These are phyloP conservation scores for Macquaria australasica DNA, from an alignment of 2,113 vertebrate genomes.

Conservation along the genomic window DNA sequence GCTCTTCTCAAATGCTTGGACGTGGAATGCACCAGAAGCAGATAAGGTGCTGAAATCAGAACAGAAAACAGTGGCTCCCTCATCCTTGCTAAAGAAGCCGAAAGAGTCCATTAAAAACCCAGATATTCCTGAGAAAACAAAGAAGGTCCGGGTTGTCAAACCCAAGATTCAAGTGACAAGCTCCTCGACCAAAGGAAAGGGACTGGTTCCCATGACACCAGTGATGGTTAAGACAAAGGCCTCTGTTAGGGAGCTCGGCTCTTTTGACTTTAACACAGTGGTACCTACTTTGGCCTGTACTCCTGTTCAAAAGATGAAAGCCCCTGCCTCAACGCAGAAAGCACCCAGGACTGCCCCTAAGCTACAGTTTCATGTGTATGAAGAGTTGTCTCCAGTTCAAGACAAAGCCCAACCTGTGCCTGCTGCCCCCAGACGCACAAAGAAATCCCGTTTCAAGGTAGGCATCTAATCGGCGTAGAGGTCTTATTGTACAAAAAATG, in stretches of 20 bases:
- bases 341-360: slow-evolving; percentile 55
- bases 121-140: slow-evolving; percentile 39
- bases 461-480: neutral
- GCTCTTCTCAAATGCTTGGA: slow-evolving; percentile 85
- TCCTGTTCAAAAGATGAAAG: slow-evolving; percentile 70
- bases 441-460: slow-evolving; percentile 88
- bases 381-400: slow-evolving; percentile 79
- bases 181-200: slow-evolving; percentile 59
- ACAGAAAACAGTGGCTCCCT: slow-evolving; percentile 29
- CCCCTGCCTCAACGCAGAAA: slow-evolving; percentile 35
- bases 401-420: slow-evolving; percentile 73
- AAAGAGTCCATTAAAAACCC: slow-evolving; percentile 64
- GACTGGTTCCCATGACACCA: slow-evolving; percentile 74
- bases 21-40: slow-evolving; percentile 76
- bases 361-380: slow-evolving; percentile 88
- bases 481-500: neutral
- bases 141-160: slow-evolving; percentile 53
- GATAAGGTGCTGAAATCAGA: slow-evolving; percentile 39
- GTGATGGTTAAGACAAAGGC: slow-evolving; percentile 51
- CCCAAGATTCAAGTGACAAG: slow-evolving; percentile 55
- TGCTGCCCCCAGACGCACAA: slow-evolving; percentile 87
- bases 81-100: slow-evolving; percentile 59
- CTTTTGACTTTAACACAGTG: slow-evolving; percentile 77
- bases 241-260: slow-evolving; percentile 24
- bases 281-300: slow-evolving; percentile 76